phyloP scores from a whole-genome alignment of 2,113 vertebrate genomes.

The Prietella phreatophila region DNA sequence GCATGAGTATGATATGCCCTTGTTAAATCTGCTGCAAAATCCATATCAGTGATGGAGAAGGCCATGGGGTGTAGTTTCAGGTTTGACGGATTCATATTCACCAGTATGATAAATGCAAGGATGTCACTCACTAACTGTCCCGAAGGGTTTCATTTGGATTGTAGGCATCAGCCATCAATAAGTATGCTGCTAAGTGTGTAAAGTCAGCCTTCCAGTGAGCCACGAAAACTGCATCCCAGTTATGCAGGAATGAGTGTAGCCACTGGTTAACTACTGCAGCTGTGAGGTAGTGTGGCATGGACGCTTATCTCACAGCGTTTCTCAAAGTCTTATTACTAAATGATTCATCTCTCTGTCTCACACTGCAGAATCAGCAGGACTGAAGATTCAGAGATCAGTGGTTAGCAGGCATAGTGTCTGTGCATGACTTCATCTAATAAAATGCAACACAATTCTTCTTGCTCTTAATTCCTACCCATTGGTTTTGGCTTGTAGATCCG shows the following conservation, averaged over 20 bases:
- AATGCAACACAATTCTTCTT: background rate
- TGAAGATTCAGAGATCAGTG: slow-evolving; percentile 9
- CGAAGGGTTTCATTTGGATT: background rate
- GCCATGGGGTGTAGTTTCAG: background rate
- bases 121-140: slow-evolving; percentile 6
- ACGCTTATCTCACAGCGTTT: background rate
- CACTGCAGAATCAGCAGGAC: slow-evolving; percentile 14
- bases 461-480: background rate
- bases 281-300: background rate
- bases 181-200: background rate
- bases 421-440: background rate
- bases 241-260: background rate
- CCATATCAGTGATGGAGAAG: background rate
- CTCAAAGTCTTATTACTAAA: background rate
- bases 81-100: slow-evolving; percentile 16
- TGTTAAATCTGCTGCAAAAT: background rate
- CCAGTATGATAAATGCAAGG: background rate
- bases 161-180: background rate
- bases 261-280: background rate
- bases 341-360: slow-evolving; percentile 14
- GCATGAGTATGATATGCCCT: background rate
- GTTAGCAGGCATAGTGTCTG: background rate
- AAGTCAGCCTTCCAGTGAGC: background rate
- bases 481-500: background rate
- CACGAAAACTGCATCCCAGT: background rate